Conservation (phyloP, 2,888 invertebrate species). For the Crioceris asparagi region DNA sequence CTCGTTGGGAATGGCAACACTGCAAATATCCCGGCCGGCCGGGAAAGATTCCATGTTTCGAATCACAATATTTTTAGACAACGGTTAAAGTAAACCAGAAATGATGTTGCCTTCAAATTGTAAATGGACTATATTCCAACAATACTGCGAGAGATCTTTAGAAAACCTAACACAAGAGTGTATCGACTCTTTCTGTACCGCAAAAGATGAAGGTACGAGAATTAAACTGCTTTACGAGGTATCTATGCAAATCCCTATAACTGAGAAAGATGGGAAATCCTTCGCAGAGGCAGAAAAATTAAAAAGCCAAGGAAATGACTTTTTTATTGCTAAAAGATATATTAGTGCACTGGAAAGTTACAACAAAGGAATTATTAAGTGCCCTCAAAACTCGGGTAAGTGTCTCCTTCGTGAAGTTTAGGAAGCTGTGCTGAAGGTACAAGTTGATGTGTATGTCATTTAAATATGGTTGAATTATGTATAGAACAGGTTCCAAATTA, state of each 20-base stretch:
- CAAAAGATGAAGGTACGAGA: slow-evolving; percentile 54
- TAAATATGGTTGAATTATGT: too few relatives aligned
- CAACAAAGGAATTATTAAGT: slow-evolving; percentile 53
- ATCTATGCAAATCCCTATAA: slow-evolving; percentile 30
- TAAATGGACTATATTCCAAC: too few relatives aligned
- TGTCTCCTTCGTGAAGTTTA: slow-evolving; percentile 17
- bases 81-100: slow-evolving; percentile 3
- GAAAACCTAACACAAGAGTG: slow-evolving; percentile 40
- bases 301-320: slow-evolving; percentile 62
- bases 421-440: too few relatives aligned
- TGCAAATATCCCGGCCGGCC: too few relatives aligned
- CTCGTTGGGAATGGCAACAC: too few relatives aligned
- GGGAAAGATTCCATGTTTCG: too few relatives aligned
- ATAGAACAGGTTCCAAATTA: too few relatives aligned
- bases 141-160: slow-evolving; percentile 49
- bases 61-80: too few relatives aligned
- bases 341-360: slow-evolving; percentile 57
- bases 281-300: slow-evolving; percentile 47
- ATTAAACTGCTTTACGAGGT: slow-evolving; percentile 49
- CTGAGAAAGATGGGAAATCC: slow-evolving; percentile 40
- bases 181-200: slow-evolving; percentile 51
- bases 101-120: too few relatives aligned
- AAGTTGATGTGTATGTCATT: too few relatives aligned
- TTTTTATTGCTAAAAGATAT: slow-evolving; percentile 62
- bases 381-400: slow-evolving; percentile 60